phyloP scores from a whole-genome alignment of 2,113 vertebrate genomes.

The Clarias magur region DNA sequence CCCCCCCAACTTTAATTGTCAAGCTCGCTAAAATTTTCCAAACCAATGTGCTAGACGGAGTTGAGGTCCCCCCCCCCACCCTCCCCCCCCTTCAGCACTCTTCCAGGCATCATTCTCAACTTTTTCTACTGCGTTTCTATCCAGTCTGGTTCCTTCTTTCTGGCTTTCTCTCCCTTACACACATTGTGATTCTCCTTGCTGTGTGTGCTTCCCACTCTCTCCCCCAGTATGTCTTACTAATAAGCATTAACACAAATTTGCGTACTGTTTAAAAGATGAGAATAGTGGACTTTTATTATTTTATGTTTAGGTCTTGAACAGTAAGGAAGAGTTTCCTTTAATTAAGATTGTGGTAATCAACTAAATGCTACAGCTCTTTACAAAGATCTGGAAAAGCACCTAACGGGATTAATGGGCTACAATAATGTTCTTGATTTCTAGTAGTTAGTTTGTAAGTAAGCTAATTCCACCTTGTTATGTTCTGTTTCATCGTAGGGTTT shows the following conservation, averaged over 20 bases:
- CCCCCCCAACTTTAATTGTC: constrained; percentile 85
- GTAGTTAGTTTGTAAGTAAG: not conserved
- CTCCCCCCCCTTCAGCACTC: constrained; percentile 22
- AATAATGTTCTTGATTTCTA: not conserved
- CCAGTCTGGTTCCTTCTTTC: constrained; percentile 60
- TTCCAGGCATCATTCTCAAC: constrained; percentile 40
- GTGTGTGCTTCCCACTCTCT: constrained; percentile 53
- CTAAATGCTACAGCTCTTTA: not conserved
- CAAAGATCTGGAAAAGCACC: not conserved
- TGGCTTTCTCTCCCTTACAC: constrained; percentile 65
- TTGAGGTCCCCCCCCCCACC: constrained; percentile 55
- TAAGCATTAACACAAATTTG: constrained; percentile 76
- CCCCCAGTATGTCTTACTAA: constrained; percentile 70
- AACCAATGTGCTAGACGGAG: constrained; percentile 82
- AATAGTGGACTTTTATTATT: constrained; percentile 63
- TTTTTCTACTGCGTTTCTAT: constrained; percentile 58
- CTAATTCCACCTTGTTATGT: too few relatives aligned
- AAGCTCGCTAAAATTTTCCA: constrained; percentile 94
- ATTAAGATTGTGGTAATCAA: not conserved
- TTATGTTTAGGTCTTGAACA: constrained; percentile 83
- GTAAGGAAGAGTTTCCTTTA: constrained; percentile 74
- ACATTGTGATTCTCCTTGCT: constrained; percentile 44
- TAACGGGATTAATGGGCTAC: not conserved
- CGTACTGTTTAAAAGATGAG: constrained; percentile 77
- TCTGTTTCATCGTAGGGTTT: not conserved